A percentile compares a stretch with the other conserved stretches of the same genome.
These are phyloP conservation scores for Catamblyrhynchus diadema DNA, from an alignment of 2,797 vertebrate genomes.

Conservation along the genomic window DNA sequence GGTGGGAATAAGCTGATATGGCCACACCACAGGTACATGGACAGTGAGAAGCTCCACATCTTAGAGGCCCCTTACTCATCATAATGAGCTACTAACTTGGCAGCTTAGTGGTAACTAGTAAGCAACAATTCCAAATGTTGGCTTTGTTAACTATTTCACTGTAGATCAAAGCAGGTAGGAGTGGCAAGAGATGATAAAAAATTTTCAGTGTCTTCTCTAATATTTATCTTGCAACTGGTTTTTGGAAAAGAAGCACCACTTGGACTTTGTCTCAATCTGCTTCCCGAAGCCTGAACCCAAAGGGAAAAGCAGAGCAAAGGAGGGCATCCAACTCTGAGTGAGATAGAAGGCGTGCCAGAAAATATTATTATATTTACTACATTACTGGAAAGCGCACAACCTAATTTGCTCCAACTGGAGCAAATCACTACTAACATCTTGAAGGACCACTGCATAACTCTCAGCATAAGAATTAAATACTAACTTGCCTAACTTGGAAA, in stretches of 20 bases:
- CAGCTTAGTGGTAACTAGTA: neutral
- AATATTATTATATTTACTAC: neutral
- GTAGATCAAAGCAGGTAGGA: neutral
- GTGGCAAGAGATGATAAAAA: neutral
- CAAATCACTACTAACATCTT: neutral
- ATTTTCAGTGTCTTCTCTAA: neutral
- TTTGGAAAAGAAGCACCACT: neutral
- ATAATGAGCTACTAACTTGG: neutral
- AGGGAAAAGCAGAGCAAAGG: neutral
- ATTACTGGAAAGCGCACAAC: neutral
- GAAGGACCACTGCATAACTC: neutral
- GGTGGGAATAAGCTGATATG: neutral
- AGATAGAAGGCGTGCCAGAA: neutral
- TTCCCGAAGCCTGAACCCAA: neutral
- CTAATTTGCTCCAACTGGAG: neutral
- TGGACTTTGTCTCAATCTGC: neutral
- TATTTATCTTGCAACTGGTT: neutral
- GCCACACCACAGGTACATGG: neutral
- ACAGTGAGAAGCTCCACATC: neutral
- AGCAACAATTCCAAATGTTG: neutral
- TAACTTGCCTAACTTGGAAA: neutral
- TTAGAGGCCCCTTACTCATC: neutral
- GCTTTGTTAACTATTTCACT: neutral
- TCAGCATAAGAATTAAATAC: neutral
- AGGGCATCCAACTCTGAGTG: neutral